Conservation (phyloP, 2,113 vertebrate species). For the Oreochromis spilurus region DNA sequence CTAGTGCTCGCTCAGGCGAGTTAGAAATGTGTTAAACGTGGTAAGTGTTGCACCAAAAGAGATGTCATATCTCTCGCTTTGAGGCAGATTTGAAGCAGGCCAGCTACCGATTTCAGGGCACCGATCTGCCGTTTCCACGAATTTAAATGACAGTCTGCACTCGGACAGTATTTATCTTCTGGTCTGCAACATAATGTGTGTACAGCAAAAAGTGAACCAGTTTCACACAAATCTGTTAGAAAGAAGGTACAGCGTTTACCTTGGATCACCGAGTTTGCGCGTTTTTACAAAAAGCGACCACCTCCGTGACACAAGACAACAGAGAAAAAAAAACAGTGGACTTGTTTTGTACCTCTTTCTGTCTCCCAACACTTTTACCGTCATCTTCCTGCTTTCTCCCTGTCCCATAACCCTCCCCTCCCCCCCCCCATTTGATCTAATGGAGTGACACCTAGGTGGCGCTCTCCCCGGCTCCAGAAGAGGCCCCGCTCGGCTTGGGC, state of each 20-base stretch:
- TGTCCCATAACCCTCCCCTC: constrained; percentile 11
- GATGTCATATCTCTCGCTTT: neutral
- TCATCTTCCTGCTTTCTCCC: constrained; percentile 19
- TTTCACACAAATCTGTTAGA: constrained; percentile 57
- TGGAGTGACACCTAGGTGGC: constrained; percentile 53
- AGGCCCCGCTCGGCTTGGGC: constrained; percentile 59
- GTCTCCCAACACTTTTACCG: constrained; percentile 33
- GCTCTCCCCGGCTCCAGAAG: constrained; percentile 51
- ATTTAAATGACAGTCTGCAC: constrained; percentile 16
- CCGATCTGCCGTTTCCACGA: constrained; percentile 44
- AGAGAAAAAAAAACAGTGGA: constrained; percentile 23
- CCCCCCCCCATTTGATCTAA: neutral
- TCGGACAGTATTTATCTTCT: constrained; percentile 34
- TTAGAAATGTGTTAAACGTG: constrained; percentile 5
- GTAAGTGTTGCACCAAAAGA: constrained; percentile 35
- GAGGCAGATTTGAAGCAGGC: constrained; percentile 23
- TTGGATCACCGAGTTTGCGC: constrained; percentile 29
- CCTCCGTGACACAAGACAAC: constrained; percentile 35
- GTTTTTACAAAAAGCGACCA: constrained; percentile 24
- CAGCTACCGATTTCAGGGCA: constrained; percentile 20
- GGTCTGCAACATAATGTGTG: constrained; percentile 36
- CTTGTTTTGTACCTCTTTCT: constrained; percentile 42
- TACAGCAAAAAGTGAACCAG: constrained; percentile 53
- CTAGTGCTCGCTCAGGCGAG: constrained; percentile 1
- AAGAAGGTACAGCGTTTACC: constrained; percentile 31